A percentile compares a stretch with the other conserved stretches of the same genome.
Evolutionary conservation across 2,113 vertebrate species (phyloP).

Genomic region (Typhlomys cinereus): DNA sequence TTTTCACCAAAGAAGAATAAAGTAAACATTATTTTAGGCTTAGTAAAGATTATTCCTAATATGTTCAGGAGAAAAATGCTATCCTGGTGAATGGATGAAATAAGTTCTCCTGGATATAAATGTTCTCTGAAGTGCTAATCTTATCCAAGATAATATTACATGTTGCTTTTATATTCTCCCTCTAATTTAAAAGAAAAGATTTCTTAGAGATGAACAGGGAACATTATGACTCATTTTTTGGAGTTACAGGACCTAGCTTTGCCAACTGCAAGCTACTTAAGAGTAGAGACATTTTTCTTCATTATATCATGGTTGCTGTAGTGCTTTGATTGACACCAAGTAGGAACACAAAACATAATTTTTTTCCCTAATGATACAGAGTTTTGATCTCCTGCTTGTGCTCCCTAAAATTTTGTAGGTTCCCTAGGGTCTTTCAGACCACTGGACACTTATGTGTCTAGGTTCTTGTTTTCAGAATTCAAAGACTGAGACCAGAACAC

Average conservation of each 20-base stretch:
- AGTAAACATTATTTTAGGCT: constrained; percentile 66
- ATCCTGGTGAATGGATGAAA: constrained; percentile 41
- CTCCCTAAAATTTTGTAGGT: too few relatives aligned
- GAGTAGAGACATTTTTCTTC: neutral
- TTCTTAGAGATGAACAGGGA: neutral
- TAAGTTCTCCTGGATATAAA: constrained; percentile 42
- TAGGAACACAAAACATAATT: neutral
- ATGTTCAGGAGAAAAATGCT: constrained; percentile 44
- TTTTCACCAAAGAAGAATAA: constrained; percentile 58
- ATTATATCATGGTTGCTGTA: neutral
- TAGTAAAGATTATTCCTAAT: constrained; percentile 63
- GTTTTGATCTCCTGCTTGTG: too few relatives aligned
- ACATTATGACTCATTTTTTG: neutral
- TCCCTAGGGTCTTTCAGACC: too few relatives aligned
- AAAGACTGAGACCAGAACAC: too few relatives aligned
- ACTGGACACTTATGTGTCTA: too few relatives aligned
- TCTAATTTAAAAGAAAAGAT: neutral
- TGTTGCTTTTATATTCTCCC: neutral
- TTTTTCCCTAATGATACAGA: too few relatives aligned
- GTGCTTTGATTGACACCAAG: neutral
- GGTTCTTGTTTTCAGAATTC: too few relatives aligned
- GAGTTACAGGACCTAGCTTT: neutral
- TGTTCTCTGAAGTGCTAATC: constrained; percentile 42
- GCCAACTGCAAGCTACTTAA: neutral
- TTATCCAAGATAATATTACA: constrained; percentile 49